Conservation (phyloP, 2,113 vertebrate genomes). For the Petrocephalus microphthalmus region DNA sequence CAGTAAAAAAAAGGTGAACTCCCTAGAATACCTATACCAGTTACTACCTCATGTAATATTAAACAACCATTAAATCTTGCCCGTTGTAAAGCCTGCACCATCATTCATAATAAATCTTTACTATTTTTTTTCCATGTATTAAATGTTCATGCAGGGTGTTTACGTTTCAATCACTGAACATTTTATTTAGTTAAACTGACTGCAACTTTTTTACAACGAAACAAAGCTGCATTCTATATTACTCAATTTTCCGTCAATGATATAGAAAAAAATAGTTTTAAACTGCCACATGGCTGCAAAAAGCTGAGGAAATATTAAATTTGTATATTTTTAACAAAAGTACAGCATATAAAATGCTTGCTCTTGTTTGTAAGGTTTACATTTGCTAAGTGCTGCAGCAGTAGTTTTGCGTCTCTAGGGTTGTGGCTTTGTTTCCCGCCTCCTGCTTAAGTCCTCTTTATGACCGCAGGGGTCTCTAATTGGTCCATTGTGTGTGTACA, state of each 20-base stretch:
- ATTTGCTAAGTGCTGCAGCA: background rate
- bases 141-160: background rate
- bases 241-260: background rate
- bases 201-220: background rate
- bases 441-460: background rate
- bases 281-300: background rate
- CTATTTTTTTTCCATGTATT: background rate
- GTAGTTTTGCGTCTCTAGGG: background rate
- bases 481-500: background rate
- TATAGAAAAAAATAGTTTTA: background rate
- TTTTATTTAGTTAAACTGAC: background rate
- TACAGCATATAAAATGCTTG: background rate
- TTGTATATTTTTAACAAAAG: background rate
- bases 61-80: background rate
- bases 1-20: slow-evolving; percentile 35
- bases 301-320: background rate
- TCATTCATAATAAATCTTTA: background rate
- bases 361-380: background rate
- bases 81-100: background rate
- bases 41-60: background rate
- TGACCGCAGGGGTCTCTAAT: background rate
- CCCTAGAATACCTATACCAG: background rate
- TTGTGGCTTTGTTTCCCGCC: background rate
- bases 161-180: background rate
- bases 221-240: background rate